These are phyloP conservation scores for Synergus itoensis DNA, from an alignment of 2,888 invertebrate genomes.

Conservation along the genomic window DNA sequence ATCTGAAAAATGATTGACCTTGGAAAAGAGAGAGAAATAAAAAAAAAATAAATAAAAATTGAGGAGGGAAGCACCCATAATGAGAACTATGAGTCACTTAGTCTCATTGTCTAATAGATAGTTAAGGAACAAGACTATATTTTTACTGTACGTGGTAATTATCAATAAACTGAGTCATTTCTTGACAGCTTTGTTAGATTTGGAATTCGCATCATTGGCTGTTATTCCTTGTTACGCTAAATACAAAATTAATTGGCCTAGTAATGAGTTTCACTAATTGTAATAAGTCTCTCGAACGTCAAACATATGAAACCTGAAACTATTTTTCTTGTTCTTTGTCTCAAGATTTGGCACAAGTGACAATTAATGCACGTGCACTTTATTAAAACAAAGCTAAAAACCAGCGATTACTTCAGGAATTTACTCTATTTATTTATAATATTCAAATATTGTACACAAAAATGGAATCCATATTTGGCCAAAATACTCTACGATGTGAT, in stretches of 20 bases:
- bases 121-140: background rate
- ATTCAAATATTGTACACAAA: too few relatives aligned
- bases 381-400: background rate
- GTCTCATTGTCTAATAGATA: background rate
- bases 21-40: background rate
- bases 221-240: slow-evolving; percentile 9
- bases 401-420: background rate
- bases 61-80: background rate
- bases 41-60: background rate
- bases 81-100: background rate
- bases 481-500: too few relatives aligned
- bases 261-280: background rate
- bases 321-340: slow-evolving; percentile 6
- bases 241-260: slow-evolving; percentile 27
- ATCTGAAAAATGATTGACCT: background rate
- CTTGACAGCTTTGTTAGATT: slow-evolving; percentile 2
- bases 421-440: background rate
- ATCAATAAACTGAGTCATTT: slow-evolving; percentile 35
- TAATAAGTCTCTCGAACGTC: background rate
- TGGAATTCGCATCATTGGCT: slow-evolving; percentile 1
- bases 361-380: slow-evolving; percentile 6
- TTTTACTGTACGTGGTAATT: background rate
- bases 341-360: slow-evolving; percentile 2
- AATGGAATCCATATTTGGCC: background rate
- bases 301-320: background rate